Base-by-base conservation (phyloP, 2,888 invertebrate species). In the Lissocephala sabroskyi region DNA sequence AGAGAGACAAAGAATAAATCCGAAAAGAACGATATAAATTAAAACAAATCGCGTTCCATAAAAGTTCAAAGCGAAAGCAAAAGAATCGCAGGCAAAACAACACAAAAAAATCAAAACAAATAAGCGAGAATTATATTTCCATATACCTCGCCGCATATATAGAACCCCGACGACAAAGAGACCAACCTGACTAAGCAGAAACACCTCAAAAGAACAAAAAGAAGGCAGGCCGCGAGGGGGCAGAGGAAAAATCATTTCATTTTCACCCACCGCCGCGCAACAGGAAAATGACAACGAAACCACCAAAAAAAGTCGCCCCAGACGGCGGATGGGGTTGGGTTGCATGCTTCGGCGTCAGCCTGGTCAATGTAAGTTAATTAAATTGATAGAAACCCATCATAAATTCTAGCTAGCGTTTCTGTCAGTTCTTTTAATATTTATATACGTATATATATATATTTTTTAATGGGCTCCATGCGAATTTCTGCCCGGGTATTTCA, bases 321-420 rank as follows among this genome's bases (percentile, higher is more conserved):
- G 94, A 95, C 81, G 94, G 94, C 43, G 94, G 94, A 45, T 95
- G 93, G 93, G 95, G 94, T 46, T 95, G 94, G 94, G 89, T 94
- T 86, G 93, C 93, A 56, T 92, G 93, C 61, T 85, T 94, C 57
- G 94, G 94, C 67, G 92, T 93, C 79, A 92, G 92, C 82, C 86
- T 94, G 82, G 91, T 93, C 71, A 94, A 93, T 86, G 93, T 94
- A 85, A 92, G 92, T 90, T 60, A 10, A 16, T 2, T 7, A 13
- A 37, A n/a, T n/a, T n/a, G n/a, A n/a, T n/a, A n/a, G n/a, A n/a
- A n/a, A n/a, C n/a, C n/a, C n/a, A n/a, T n/a, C n/a, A n/a, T n/a
- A n/a, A n/a, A n/a, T n/a, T n/a, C n/a, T n/a, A n/a, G n/a, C n/a
- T n/a, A n/a, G n/a, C n/a, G n/a, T 26, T 40, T 28, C 17, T 26